Percentiles rank a stretch among this genome's conserved stretches.
Conservation (phyloP, 2,113 vertebrate genomes). For the Ptilorrhoa leucosticta region DNA sequence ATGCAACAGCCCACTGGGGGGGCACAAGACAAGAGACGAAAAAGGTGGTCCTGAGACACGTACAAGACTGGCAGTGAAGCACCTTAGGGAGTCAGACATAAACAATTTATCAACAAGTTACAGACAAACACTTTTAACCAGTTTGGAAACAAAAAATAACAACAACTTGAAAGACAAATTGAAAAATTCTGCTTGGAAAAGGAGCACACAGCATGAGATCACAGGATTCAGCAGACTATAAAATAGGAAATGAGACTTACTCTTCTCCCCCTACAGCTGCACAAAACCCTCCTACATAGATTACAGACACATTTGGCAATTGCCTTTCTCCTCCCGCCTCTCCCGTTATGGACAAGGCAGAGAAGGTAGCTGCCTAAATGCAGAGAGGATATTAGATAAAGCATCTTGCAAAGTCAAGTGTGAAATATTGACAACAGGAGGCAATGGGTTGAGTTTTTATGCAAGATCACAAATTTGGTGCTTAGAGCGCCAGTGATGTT, state of each 20-base stretch:
- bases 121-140: slow-evolving; percentile 41
- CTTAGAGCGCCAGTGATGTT: neutral
- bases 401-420: slow-evolving; percentile 35
- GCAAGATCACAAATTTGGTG: slow-evolving; percentile 56
- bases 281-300: slow-evolving; percentile 44
- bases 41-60: neutral
- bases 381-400: slow-evolving; percentile 45
- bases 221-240: slow-evolving; percentile 61
- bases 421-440: slow-evolving; percentile 61
- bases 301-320: slow-evolving; percentile 23
- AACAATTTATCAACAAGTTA: slow-evolving; percentile 15
- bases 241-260: slow-evolving; percentile 57
- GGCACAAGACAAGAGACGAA: neutral
- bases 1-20: neutral
- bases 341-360: neutral
- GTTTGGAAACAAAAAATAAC: slow-evolving; percentile 49
- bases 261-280: slow-evolving; percentile 43
- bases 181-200: slow-evolving; percentile 53
- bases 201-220: slow-evolving; percentile 39
- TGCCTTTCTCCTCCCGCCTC: slow-evolving; percentile 29
- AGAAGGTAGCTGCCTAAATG: neutral
- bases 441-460: slow-evolving; percentile 18
- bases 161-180: slow-evolving; percentile 43
- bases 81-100: neutral
- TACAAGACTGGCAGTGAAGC: neutral